Conservation (phyloP, 2,888 invertebrate species). For the Frankliniella intonsa region DNA sequence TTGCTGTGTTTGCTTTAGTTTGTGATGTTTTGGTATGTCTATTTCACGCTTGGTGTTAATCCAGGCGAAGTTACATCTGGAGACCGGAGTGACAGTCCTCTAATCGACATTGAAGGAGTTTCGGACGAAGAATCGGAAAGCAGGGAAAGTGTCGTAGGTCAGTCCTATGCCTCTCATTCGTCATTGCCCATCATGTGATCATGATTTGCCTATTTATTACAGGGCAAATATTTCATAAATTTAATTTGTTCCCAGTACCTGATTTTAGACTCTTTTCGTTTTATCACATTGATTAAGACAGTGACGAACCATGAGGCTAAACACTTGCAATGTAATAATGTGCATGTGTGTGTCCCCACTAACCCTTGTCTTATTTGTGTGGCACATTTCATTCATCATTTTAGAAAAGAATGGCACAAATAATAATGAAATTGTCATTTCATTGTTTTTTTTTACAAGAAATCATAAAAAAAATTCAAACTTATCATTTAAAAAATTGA, state of each 20-base stretch:
- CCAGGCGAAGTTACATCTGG: constrained; percentile 61
- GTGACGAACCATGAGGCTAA: not conserved
- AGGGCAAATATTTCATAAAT: not conserved
- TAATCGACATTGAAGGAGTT: constrained; percentile 63
- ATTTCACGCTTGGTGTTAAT: constrained; percentile 14
- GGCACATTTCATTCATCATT: not conserved
- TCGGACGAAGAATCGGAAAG: constrained; percentile 55
- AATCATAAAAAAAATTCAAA: not conserved
- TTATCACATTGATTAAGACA: constrained; percentile 5
- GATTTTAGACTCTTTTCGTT: not conserved
- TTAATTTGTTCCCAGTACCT: not conserved
- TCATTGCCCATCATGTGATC: constrained; percentile 3
- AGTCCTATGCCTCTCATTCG: constrained; percentile 45
- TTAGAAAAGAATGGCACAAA: not conserved
- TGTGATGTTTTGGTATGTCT: not conserved
- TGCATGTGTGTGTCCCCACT: constrained; percentile 24
- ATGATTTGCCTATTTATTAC: not conserved
- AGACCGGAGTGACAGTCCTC: constrained; percentile 58
- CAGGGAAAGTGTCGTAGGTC: constrained; percentile 54
- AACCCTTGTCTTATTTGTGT: not conserved
- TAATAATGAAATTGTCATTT: not conserved
- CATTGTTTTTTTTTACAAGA: not conserved
- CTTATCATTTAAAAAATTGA: not conserved
- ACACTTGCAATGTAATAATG: not conserved
- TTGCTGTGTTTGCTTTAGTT: no score